Percentiles rank a stretch among this genome's conserved stretches.
phyloP scores from a whole-genome alignment of 2,888 invertebrate genomes.

The Taphrorychus bicolor region DNA sequence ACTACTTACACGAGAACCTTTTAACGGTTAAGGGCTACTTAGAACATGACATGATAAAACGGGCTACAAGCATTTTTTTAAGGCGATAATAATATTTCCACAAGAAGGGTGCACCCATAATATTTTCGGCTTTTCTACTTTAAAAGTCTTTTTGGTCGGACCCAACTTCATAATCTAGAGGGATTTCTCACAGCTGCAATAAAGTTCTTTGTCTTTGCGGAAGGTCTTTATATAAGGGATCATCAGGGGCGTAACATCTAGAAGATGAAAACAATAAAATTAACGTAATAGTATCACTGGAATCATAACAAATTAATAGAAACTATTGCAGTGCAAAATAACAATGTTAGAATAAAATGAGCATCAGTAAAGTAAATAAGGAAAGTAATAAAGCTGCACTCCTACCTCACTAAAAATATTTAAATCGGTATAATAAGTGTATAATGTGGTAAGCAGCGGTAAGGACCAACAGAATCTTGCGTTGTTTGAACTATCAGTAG shows the following conservation, averaged over 20 bases:
- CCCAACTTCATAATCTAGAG: constrained; percentile 35
- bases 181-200: constrained; percentile 30
- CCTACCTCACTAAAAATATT: no score
- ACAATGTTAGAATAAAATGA: no score
- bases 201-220: constrained; percentile 19
- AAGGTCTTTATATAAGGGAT: background rate
- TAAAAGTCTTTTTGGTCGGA: constrained; percentile 29
- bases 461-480: no score
- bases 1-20: background rate
- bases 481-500: no score
- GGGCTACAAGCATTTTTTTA: background rate
- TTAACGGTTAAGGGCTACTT: background rate
- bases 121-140: constrained; percentile 23
- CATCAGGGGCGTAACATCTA: background rate
- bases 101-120: background rate
- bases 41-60: background rate
- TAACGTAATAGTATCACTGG: no score
- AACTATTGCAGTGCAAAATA: no score
- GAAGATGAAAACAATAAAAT: no score
- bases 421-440: no score
- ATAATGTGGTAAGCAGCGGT: no score
- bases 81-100: background rate
- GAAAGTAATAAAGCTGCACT: no score
- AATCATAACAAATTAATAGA: no score
- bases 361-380: no score